Evolutionary conservation across 2,888 invertebrate genomes (phyloP).

Genomic region (Myopa testacea): DNA sequence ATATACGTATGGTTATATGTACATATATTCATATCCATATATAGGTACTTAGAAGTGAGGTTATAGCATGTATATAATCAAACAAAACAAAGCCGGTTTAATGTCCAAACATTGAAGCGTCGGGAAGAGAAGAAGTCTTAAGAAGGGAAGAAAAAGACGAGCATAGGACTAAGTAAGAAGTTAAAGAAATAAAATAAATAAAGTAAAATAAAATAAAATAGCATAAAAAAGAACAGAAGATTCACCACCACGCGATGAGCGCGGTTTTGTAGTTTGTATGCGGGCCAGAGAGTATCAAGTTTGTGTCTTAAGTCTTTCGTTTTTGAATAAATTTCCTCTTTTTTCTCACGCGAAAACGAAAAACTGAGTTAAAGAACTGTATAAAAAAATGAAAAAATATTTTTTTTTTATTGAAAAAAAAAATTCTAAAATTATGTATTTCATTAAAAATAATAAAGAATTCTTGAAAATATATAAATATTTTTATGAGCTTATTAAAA

Average conservation of each 20-base stretch:
- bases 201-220: background rate
- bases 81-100: background rate
- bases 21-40: background rate
- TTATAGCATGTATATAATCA: background rate
- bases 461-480: too few species aligned
- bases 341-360: too few species aligned
- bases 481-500: too few species aligned
- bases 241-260: background rate
- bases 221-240: background rate
- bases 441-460: too few species aligned
- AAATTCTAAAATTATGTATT: background rate
- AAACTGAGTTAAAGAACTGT: too few species aligned
- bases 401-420: background rate
- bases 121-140: background rate
- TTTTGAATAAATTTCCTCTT: background rate
- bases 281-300: background rate
- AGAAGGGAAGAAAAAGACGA: background rate
- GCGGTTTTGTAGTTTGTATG: background rate
- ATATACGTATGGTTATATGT: too few species aligned
- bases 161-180: background rate
- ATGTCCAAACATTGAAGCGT: background rate
- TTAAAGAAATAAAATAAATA: background rate
- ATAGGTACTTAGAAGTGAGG: background rate
- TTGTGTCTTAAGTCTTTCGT: constrained; percentile 34
- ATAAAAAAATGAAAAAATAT: background rate